phyloP scores from a whole-genome alignment of 2,797 vertebrate genomes.

The Mormyrus hasselquistii region DNA sequence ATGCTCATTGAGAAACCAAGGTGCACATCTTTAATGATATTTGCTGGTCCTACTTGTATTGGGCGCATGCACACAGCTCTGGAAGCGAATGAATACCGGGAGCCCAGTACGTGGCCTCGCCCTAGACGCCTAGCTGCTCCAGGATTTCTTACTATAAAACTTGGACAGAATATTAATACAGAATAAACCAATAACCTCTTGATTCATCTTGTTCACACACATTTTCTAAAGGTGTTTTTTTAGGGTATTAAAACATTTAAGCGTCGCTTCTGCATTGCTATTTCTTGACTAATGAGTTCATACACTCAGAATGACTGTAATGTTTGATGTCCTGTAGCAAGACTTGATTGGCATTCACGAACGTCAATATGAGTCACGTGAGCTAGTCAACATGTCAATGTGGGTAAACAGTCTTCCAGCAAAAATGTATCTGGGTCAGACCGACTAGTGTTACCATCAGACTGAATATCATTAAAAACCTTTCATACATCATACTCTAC shows the following conservation, averaged over 20 bases:
- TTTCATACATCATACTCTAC: neutral
- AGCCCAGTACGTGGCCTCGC: neutral
- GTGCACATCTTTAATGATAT: neutral
- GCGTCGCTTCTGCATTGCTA: neutral
- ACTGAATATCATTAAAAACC: neutral
- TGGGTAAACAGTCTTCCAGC: neutral
- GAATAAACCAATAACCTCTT: neutral
- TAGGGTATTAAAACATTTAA: neutral
- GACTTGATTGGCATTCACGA: neutral
- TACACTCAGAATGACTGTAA: neutral
- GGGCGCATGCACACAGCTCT: neutral
- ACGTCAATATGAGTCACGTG: neutral
- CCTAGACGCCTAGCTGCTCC: neutral
- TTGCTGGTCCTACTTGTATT: neutral
- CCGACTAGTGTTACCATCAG: neutral
- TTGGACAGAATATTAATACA: neutral
- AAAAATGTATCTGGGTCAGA: neutral
- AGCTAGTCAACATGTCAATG: neutral
- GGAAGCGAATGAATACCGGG: neutral
- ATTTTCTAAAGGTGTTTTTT: neutral
- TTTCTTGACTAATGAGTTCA: neutral
- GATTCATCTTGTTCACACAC: neutral
- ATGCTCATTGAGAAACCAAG: neutral
- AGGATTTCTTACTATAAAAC: neutral
- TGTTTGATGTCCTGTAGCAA: neutral